Base-by-base conservation (phyloP, 2,888 invertebrate genomes). In the Cataglyphis altisquamis region DNA sequence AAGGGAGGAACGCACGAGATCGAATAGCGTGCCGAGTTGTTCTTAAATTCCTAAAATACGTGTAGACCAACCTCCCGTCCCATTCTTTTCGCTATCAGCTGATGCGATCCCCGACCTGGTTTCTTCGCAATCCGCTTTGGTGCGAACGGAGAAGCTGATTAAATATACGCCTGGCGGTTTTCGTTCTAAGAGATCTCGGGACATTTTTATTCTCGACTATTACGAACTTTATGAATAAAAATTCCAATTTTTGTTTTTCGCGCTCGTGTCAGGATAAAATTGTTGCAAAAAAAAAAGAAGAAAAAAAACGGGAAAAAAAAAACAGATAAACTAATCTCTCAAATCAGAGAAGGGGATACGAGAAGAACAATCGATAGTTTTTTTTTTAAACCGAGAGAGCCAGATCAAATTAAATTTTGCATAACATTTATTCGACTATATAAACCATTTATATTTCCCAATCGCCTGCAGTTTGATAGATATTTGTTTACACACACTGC, bases 81-180 rank as follows among this genome's bases (percentile, higher is more conserved):
- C 60, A 18, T 39, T 80, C 78, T 70, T 70, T 78, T 70, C 48
- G 48, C 41, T 60, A 52, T 62, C 60, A 18, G 48, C 62, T 70
- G 78, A 78, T 48, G 70, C 10, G 78, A 80, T 62, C 70, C 68
- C 60, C 70, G 78, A 70, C 78, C 78, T 80, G 78, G 70, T 80
- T 80, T 80, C 32, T 45, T 60, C 48, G 60, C 70, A 62, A 80
- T 80, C 60, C 78, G 78, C 78, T 80, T 70, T 70, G 9, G 60
- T 32, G 70, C 78, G 70, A 78, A 68, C 29, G 32, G 18, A 41
- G 78, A 48, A 32, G 60, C 70, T 62, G 78, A 80, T 80, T 80
- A 80, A 78, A 78, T 70, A 60, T 78, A 68, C 60, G 60, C 62
- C 60, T 48, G 60, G 25, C 18, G 57, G 32, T 68, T 78, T 70